Conservation (phyloP, 1,140 invertebrate genomes). For the Patella vulgata region DNA sequence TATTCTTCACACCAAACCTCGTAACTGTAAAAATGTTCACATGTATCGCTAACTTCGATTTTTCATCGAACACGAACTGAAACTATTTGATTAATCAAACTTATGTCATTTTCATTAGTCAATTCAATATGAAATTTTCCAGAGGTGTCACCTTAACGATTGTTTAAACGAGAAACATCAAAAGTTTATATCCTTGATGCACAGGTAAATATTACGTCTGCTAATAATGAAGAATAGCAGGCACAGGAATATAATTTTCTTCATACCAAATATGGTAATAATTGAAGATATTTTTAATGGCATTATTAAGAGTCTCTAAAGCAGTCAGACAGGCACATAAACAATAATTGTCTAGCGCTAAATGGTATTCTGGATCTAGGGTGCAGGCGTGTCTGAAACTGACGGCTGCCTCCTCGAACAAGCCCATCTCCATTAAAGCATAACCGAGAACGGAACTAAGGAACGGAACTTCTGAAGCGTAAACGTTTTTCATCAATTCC, state of each 20-base stretch:
- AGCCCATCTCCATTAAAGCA: constrained; percentile 56
- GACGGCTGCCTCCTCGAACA: constrained; percentile 55
- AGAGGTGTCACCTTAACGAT: too few species aligned
- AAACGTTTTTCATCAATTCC: constrained; percentile 51
- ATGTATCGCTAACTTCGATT: too few species aligned
- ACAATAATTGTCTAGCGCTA: constrained; percentile 58
- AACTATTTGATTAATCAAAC: too few species aligned
- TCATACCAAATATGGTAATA: constrained; percentile 35
- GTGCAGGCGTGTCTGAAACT: constrained; percentile 49
- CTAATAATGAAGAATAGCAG: too few species aligned
- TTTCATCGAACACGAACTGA: too few species aligned
- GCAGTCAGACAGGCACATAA: constrained; percentile 49
- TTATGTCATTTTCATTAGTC: too few species aligned
- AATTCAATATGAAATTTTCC: too few species aligned
- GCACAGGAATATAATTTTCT: constrained; percentile 5
- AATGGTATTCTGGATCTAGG: constrained; percentile 53
- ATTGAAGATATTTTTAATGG: constrained; percentile 28
- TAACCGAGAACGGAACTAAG: constrained; percentile 57
- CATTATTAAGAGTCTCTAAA: constrained; percentile 27
- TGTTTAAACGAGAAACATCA: too few species aligned
- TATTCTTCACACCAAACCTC: too few species aligned
- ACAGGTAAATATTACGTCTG: too few species aligned
- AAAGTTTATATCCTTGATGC: too few species aligned
- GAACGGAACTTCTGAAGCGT: constrained; percentile 51
- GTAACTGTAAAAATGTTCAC: too few species aligned